Evolutionary conservation across 1,140 invertebrate genomes (phyloP).

Genomic region (Lucilia sericata): DNA sequence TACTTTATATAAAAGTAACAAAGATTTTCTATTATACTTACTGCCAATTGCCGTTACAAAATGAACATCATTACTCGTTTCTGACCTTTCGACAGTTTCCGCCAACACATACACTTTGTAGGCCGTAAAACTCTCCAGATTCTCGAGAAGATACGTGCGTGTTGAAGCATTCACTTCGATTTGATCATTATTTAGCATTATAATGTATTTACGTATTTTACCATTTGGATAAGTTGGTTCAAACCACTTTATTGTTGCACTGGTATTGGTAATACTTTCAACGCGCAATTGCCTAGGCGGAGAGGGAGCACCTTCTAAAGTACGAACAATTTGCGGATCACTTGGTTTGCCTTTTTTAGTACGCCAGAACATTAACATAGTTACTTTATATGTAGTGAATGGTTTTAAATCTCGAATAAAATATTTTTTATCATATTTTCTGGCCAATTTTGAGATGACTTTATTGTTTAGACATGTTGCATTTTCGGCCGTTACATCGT

Average conservation of each 20-base stretch:
- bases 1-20: too few relatives aligned
- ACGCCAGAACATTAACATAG: constrained; percentile 47
- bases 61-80: constrained; percentile 48
- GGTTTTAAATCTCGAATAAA: constrained; percentile 44
- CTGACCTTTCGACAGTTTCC: constrained; percentile 29
- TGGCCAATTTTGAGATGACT: background rate
- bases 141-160: background rate
- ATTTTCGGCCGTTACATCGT: constrained; percentile 22
- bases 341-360: constrained; percentile 45
- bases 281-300: constrained; percentile 43
- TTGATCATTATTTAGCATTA: constrained; percentile 40
- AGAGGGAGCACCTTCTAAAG: constrained; percentile 44
- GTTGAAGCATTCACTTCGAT: constrained; percentile 32
- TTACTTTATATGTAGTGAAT: constrained; percentile 43
- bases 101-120: constrained; percentile 48
- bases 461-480: constrained; percentile 24
- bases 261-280: constrained; percentile 21
- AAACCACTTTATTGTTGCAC: constrained; percentile 41
- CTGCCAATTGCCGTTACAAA: constrained; percentile 47
- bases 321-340: constrained; percentile 42
- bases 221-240: constrained; percentile 45
- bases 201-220: constrained; percentile 46
- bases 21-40: constrained; percentile 28
- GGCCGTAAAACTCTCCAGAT: constrained; percentile 44
- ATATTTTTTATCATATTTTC: constrained; percentile 43